A percentile compares a stretch with the other conserved stretches of the same genome.
phyloP scores from a whole-genome alignment of 2,888 invertebrate species.

The Sericinus montela region DNA sequence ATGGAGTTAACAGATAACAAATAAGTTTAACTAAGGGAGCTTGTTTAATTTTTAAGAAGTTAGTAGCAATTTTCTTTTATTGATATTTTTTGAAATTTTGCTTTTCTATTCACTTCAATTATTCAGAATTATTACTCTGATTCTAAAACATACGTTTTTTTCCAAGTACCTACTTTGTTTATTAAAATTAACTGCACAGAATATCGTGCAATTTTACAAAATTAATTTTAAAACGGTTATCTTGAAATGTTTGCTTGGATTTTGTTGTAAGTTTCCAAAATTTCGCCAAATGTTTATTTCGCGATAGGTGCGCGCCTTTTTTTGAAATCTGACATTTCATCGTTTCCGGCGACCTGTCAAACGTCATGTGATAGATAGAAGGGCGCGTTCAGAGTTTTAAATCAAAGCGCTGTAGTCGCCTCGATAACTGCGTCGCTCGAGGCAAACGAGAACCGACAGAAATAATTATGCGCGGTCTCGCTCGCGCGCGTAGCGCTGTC shows the following conservation, averaged over 20 bases:
- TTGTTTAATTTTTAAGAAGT: too few species aligned
- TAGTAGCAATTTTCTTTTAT: too few species aligned
- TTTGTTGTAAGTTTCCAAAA: neutral
- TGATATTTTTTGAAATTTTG: too few species aligned
- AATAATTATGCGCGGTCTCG: constrained; percentile 59
- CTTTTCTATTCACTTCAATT: too few species aligned
- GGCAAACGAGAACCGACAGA: constrained; percentile 72
- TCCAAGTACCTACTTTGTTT: constrained; percentile 1
- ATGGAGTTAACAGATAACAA: too few species aligned
- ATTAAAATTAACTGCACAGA: neutral
- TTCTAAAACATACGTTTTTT: too few species aligned
- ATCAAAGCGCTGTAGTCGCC: constrained; percentile 72
- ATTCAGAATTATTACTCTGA: too few species aligned
- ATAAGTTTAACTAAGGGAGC: too few species aligned
- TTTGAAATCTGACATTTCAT: constrained; percentile 67
- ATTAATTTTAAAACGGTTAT: neutral
- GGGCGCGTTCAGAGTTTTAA: constrained; percentile 77
- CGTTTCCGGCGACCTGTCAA: constrained; percentile 75
- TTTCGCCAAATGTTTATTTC: constrained; percentile 12
- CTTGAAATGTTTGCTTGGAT: neutral
- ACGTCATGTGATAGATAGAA: constrained; percentile 79
- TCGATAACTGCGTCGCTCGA: constrained; percentile 69
- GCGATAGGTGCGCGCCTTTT: constrained; percentile 62
- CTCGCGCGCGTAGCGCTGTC: constrained; percentile 47
- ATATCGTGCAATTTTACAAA: neutral